Evolutionary conservation across 1,140 invertebrate genomes (phyloP).

Genomic region (Tenebrio molitor): DNA sequence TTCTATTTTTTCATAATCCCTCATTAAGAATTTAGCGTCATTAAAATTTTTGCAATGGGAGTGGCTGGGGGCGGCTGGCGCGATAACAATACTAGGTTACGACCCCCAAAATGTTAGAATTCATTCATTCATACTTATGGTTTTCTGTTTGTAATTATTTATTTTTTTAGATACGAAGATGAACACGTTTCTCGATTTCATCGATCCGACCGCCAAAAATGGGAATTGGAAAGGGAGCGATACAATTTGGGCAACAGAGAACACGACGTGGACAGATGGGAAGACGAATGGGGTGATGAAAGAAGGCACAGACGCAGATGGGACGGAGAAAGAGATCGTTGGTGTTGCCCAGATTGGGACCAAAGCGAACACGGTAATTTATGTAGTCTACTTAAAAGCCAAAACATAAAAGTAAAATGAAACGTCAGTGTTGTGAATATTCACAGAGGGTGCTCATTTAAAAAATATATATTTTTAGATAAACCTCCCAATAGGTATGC

Average conservation of each 20-base stretch:
- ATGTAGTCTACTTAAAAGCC: neutral
- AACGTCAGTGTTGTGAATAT: no score
- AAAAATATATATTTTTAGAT: no score
- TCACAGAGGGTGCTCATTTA: no score
- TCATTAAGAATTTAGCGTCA: no score
- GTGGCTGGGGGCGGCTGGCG: no score
- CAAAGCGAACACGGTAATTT: slow-evolving; percentile 56
- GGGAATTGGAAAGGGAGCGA: slow-evolving; percentile 58
- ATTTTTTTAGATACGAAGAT: slow-evolving; percentile 61
- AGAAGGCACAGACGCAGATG: slow-evolving; percentile 58
- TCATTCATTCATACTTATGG: no score
- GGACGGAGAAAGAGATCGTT: slow-evolving; percentile 59
- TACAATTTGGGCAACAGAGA: slow-evolving; percentile 53
- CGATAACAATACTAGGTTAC: no score
- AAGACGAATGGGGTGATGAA: slow-evolving; percentile 57
- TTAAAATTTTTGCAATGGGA: no score
- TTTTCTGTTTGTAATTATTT: no score
- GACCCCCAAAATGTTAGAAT: no score
- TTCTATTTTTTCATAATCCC: no score
- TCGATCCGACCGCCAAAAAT: slow-evolving; percentile 57
- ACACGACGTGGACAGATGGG: slow-evolving; percentile 60
- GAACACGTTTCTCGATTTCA: slow-evolving; percentile 57
- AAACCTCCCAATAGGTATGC: slow-evolving; percentile 57
- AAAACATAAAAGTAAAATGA: no score
- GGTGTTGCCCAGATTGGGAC: slow-evolving; percentile 65